Conservation (phyloP, 2,888 invertebrate species). For the Drosophila rubida region DNA sequence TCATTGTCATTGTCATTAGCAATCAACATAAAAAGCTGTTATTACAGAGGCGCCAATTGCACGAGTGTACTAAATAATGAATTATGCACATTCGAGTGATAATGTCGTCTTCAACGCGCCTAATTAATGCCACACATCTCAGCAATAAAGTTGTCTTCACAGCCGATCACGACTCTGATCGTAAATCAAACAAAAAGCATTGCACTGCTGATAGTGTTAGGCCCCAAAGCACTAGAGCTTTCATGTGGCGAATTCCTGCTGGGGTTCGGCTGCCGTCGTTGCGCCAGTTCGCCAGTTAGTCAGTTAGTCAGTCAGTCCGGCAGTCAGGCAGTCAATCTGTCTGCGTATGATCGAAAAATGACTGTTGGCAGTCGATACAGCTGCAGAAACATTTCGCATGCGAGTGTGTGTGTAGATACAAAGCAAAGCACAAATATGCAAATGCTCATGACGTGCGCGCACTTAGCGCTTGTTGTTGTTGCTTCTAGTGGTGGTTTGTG, state of each 20-base stretch:
- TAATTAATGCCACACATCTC: too few species aligned
- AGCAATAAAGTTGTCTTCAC: not conserved
- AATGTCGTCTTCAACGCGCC: too few species aligned
- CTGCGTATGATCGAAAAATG: conserved; percentile 47
- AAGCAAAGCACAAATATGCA: conserved; percentile 52
- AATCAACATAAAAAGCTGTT: not conserved
- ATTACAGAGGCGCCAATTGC: not conserved
- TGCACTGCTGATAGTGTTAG: not conserved
- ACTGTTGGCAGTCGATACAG: conserved; percentile 36
- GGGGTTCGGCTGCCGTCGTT: conserved; percentile 14
- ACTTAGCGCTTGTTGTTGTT: conserved; percentile 44
- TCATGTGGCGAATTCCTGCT: conserved; percentile 12
- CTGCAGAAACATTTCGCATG: conserved; percentile 53
- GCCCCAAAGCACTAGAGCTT: conserved; percentile 2
- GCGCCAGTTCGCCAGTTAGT: conserved; percentile 1
- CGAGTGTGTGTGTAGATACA: conserved; percentile 27
- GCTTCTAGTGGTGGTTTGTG: conserved; percentile 45
- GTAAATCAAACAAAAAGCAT: not conserved
- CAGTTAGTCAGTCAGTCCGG: conserved; percentile 5
- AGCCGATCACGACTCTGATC: not conserved
- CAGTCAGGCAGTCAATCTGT: conserved; percentile 11
- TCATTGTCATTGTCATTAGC: too few species aligned
- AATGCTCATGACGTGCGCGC: conserved; percentile 60
- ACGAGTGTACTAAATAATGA: not conserved
- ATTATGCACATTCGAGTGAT: too few species aligned